A percentile compares a stretch with the other conserved stretches of the same genome.
Evolutionary conservation across 2,797 vertebrate species (phyloP).

Genomic region (Tauraco hartlaubi): DNA sequence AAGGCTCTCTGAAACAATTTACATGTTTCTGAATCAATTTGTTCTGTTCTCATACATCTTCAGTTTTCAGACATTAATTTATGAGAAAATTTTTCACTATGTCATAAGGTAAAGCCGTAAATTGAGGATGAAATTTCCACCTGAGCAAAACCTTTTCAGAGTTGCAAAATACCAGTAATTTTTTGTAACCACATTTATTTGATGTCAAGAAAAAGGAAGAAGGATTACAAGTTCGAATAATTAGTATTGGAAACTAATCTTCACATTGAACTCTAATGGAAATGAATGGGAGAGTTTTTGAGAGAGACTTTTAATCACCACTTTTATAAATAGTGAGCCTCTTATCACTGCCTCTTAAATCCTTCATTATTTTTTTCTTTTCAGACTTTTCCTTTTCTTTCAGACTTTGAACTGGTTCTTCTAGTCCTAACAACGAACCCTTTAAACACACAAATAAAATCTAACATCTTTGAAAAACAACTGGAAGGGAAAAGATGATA

Average conservation of each 20-base stretch:
- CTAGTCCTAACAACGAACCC: not conserved
- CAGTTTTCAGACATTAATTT: not conserved
- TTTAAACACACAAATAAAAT: not conserved
- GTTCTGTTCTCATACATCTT: not conserved
- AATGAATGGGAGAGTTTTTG: not conserved
- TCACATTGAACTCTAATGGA: conserved; percentile 14
- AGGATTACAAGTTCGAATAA: conserved; percentile 31
- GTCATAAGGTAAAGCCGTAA: not conserved
- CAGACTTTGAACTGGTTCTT: not conserved
- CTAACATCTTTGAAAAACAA: not conserved
- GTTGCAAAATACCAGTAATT: not conserved
- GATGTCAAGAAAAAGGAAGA: conserved; percentile 10
- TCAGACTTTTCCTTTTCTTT: not conserved
- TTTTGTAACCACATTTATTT: not conserved
- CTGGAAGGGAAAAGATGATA: not conserved
- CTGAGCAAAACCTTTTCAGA: not conserved
- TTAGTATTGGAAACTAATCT: conserved; percentile 47
- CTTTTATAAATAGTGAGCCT: not conserved
- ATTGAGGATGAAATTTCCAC: not conserved
- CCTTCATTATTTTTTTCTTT: not conserved
- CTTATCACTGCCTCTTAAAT: not conserved
- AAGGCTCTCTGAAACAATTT: not conserved
- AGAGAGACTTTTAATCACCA: conserved; percentile 22
- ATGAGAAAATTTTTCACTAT: not conserved
- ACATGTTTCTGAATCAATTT: not conserved